Conservation (phyloP, 2,113 vertebrate genomes). For the Oreotragus oreotragus region DNA sequence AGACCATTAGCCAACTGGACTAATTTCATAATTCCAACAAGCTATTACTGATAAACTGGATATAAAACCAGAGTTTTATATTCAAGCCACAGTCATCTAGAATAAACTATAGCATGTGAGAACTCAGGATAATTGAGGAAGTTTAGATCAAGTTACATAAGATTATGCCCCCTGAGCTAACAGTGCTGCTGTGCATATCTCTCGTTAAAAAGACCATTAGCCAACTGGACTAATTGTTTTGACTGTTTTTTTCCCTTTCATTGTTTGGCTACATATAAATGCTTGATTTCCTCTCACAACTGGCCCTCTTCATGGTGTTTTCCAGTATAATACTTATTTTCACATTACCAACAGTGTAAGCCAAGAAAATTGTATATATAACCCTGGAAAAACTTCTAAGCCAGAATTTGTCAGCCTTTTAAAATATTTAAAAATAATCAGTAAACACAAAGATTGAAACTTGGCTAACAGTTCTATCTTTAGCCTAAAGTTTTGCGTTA, state of each 20-base stretch:
- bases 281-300: conserved; percentile 17
- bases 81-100: neutral
- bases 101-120: neutral
- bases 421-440: conserved; percentile 12
- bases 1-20: no score
- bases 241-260: neutral
- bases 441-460: neutral
- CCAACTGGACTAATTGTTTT: conserved; percentile 3
- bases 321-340: conserved; percentile 7
- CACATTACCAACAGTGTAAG: neutral
- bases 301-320: conserved; percentile 13
- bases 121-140: neutral
- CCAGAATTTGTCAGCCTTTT: neutral
- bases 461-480: neutral
- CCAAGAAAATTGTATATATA: neutral
- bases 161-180: neutral
- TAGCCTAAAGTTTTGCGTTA: neutral
- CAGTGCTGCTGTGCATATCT: neutral
- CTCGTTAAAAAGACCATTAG: no score
- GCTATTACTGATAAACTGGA: neutral
- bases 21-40: neutral
- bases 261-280: neutral
- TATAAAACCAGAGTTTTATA: neutral
- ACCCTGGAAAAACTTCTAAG: neutral
- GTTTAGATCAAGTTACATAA: neutral